Evolutionary conservation across 2,113 vertebrate species (phyloP), one percentile per base, ranked within the genome.

Genomic region (Circaetus cinerascens): DNA sequence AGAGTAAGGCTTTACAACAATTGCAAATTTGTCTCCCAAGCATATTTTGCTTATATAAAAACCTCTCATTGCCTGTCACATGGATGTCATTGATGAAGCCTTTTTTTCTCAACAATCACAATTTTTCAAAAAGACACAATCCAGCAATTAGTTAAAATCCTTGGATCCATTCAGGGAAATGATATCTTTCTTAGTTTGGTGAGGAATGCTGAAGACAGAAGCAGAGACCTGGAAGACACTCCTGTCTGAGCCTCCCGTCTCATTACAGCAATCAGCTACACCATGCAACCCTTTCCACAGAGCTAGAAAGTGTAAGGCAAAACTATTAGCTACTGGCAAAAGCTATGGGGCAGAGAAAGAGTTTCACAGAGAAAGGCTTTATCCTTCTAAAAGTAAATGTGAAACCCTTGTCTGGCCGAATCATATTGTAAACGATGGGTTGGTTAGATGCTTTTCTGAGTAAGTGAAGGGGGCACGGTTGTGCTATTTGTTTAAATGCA

Each of bases 371-470:
- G 55, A 74, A 62, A 41, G 26, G 34, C 18, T 53, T 62, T n/a
- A 13, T 32, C 27, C 38, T 32, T 25, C n/a, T 34, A 25, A 12
- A 46, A 75, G 23, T 8, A 48, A 64, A 25, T 0, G 25, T 23
- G 40, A 38, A 78, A 50, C 20, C 16, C 22, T 30, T 3, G 32
- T 22, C 46, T 5, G 66, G n/a, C 57, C 25, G 27, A 76, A 63
- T 15, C 45, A 3, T 10, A 2, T 4, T 14, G 36, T 32, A 18
- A 55, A 51, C 0, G 9, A 29, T 2, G 41, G 48, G 14, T 4
- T 53, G 60, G 29, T 34, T 10, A 7, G 21, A 34, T 15, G 41
- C 48, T 46, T 36, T 40, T 26, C 46, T 40, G 26, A 34, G 0
- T 11, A 10, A 86, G 38, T 7, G 17, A 50, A 38, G 8, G 38